phyloP scores from a whole-genome alignment of 2,888 invertebrate genomes.

The Schizaphis graminum region DNA sequence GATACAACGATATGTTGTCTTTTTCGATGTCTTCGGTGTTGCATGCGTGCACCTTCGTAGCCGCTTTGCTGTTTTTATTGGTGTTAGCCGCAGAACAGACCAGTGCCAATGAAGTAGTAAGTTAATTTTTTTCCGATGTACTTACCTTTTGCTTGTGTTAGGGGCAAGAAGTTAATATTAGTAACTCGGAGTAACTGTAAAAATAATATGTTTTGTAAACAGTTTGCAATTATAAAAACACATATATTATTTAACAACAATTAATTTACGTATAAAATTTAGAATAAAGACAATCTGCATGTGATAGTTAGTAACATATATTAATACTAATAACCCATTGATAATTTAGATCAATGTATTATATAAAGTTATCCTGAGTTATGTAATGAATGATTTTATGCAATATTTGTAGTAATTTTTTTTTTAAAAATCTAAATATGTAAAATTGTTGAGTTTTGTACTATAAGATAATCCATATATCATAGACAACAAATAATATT shows the following conservation, averaged over 20 bases:
- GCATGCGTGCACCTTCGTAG: conserved; percentile 1
- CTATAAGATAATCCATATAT: neutral
- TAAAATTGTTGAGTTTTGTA: too few species aligned
- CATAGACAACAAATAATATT: neutral
- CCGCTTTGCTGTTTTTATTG: neutral
- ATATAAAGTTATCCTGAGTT: neutral
- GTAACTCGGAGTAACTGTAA: neutral
- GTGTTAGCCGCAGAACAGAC: neutral
- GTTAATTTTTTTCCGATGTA: neutral
- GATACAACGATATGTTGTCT: neutral
- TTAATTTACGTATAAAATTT: neutral
- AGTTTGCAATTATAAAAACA: neutral
- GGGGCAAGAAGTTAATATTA: too few species aligned
- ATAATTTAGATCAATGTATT: neutral
- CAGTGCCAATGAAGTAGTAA: neutral
- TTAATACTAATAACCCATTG: neutral
- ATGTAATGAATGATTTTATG: neutral
- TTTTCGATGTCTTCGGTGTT: neutral
- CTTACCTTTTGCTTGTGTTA: neutral
- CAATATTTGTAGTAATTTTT: too few species aligned
- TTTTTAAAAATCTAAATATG: too few species aligned
- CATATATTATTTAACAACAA: neutral
- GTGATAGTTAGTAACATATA: neutral
- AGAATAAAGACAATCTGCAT: neutral
- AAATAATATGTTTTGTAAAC: neutral